Conservation (phyloP, 2,888 invertebrate species). For the Frankliniella intonsa region DNA sequence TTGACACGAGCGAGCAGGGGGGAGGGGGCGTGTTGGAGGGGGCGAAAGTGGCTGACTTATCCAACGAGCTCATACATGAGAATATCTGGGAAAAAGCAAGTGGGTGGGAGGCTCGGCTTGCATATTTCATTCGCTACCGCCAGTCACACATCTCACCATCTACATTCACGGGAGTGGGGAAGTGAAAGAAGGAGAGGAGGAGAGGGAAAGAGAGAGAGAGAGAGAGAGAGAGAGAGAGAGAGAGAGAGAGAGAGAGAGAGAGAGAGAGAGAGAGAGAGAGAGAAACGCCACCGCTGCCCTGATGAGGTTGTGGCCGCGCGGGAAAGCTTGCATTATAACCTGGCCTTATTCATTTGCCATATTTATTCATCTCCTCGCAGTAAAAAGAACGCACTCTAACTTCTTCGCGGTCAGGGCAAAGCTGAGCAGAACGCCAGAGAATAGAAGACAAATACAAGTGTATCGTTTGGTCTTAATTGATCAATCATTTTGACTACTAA, state of each 20-base stretch:
- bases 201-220: not conserved
- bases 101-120: not conserved
- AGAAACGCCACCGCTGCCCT: not conserved
- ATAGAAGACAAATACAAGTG: too few species aligned
- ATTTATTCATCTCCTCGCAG: not conserved
- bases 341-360: not conserved
- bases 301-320: not conserved
- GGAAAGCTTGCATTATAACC: not conserved
- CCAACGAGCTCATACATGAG: not conserved
- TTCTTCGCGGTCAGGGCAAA: too few species aligned
- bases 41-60: not conserved
- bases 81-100: not conserved
- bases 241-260: not conserved
- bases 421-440: too few species aligned
- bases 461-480: too few species aligned
- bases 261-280: not conserved
- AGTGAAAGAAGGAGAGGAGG: not conserved
- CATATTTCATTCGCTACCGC: not conserved
- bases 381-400: too few species aligned
- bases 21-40: not conserved
- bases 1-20: not conserved
- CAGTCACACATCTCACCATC: slow-evolving; percentile 7
- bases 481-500: too few species aligned
- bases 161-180: not conserved
- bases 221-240: not conserved